These are phyloP conservation scores for Tympanuchus pallidicinctus DNA, from an alignment of 2,113 vertebrate genomes.

Conservation along the genomic window DNA sequence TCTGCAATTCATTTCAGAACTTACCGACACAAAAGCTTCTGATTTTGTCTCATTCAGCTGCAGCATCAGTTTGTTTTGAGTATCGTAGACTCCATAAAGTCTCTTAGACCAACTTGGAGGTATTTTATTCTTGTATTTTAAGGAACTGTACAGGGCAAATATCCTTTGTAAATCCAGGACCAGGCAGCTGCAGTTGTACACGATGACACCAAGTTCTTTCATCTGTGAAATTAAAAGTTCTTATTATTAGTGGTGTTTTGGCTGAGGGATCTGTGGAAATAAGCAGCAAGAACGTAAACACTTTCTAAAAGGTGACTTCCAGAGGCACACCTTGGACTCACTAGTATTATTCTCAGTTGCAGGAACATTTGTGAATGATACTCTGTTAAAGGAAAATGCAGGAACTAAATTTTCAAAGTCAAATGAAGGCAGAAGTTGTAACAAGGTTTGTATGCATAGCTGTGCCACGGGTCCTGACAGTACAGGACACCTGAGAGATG, in stretches of 20 bases:
- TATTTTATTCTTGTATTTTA: constrained; percentile 82
- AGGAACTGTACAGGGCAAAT: constrained; percentile 86
- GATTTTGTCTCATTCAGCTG: constrained; percentile 86
- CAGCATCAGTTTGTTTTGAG: constrained; percentile 80
- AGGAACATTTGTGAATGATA: background rate
- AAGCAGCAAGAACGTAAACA: background rate
- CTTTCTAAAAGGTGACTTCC: background rate
- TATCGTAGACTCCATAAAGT: constrained; percentile 88
- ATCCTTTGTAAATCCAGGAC: constrained; percentile 93
- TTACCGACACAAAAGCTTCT: constrained; percentile 90
- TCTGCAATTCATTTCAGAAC: constrained; percentile 45
- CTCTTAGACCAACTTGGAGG: constrained; percentile 92
- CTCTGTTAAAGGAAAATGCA: background rate
- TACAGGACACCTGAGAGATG: background rate
- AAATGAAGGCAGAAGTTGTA: background rate
- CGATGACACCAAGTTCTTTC: constrained; percentile 93
- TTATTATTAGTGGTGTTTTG: constrained; percentile 5
- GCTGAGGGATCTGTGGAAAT: background rate
- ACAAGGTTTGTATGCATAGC: background rate
- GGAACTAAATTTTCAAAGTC: background rate
- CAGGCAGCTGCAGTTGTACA: constrained; percentile 96
- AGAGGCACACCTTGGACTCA: background rate
- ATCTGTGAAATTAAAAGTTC: constrained; percentile 83
- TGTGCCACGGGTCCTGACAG: background rate
- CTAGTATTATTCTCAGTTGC: rapidly evolving